These are phyloP conservation scores for Acestrorhynchus altus DNA, from an alignment of 2,797 vertebrate species.

Conservation along the genomic window DNA sequence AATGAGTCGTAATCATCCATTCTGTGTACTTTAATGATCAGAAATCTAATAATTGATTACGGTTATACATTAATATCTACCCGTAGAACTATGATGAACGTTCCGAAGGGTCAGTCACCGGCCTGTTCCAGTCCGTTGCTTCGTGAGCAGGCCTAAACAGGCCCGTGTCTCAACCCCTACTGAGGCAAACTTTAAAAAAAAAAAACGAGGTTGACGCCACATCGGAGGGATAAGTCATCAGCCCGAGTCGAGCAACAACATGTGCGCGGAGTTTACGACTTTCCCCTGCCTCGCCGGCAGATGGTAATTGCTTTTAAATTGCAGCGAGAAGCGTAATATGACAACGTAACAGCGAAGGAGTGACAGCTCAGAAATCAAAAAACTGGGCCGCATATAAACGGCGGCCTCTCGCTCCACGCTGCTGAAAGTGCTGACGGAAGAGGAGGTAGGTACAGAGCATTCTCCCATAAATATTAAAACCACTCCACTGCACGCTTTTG, in stretches of 20 bases:
- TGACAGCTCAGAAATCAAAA: constrained; percentile 36
- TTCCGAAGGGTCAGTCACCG: neutral
- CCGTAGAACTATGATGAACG: too few relatives aligned
- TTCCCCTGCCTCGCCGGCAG: constrained; percentile 70
- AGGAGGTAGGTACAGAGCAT: neutral
- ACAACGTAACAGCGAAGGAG: constrained; percentile 62
- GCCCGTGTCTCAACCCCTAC: neutral
- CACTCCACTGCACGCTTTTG: constrained; percentile 16
- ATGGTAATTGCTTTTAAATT: constrained; percentile 81
- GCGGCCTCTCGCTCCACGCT: neutral
- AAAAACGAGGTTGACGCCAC: constrained; percentile 11
- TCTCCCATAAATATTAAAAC: constrained; percentile 37
- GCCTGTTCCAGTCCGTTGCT: neutral
- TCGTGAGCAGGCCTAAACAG: constrained; percentile 11
- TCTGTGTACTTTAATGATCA: too few relatives aligned
- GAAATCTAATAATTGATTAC: too few relatives aligned
- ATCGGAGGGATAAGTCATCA: constrained; percentile 69
- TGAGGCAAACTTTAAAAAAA: constrained; percentile 20
- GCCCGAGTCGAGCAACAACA: constrained; percentile 67
- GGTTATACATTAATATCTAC: too few relatives aligned
- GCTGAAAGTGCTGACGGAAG: constrained; percentile 7
- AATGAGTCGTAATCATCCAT: too few relatives aligned
- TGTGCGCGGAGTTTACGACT: constrained; percentile 70
- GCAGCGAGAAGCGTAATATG: constrained; percentile 75
- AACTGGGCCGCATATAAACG: neutral